Conservation (phyloP, 2,797 vertebrate genomes). For the Salarias fasciatus region DNA sequence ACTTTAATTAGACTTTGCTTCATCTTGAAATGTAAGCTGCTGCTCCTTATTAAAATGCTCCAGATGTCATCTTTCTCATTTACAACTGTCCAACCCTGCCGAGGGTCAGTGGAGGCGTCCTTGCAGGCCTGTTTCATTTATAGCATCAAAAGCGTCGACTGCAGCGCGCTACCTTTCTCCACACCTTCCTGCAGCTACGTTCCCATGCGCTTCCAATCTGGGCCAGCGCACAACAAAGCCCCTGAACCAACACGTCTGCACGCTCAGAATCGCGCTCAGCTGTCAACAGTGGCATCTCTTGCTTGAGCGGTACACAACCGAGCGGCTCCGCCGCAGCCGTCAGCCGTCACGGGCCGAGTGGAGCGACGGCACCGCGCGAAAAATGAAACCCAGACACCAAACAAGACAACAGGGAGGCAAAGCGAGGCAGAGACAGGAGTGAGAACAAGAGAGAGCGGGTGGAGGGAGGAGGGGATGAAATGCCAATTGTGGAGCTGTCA, state of each 20-base stretch:
- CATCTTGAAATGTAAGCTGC: not conserved
- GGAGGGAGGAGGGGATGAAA: constrained; percentile 16
- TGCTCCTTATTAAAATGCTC: constrained; percentile 10
- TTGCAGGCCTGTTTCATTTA: constrained; percentile 3
- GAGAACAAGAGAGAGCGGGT: constrained; percentile 13
- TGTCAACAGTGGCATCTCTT: constrained; percentile 55
- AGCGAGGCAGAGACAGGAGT: constrained; percentile 27
- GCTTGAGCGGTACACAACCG: constrained; percentile 3
- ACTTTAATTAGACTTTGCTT: constrained; percentile 3
- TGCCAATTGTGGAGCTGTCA: constrained; percentile 64
- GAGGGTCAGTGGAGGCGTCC: constrained; percentile 11
- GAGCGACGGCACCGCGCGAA: constrained; percentile 42
- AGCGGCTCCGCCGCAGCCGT: constrained; percentile 47
- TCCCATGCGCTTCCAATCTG: constrained; percentile 34
- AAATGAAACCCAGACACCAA: constrained; percentile 60
- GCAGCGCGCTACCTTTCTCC: constrained; percentile 1
- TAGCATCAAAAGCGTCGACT: constrained; percentile 3
- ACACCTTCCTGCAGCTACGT: constrained; percentile 2
- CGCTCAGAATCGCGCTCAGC: constrained; percentile 35
- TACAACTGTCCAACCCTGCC: not conserved
- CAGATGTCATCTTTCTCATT: constrained; percentile 1
- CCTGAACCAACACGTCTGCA: not conserved
- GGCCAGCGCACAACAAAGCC: constrained; percentile 19
- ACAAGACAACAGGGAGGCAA: constrained; percentile 42
- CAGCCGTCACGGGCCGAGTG: constrained; percentile 43